Percentiles rank a stretch among this genome's conserved stretches.
phyloP scores from a whole-genome alignment of 2,797 vertebrate genomes.

The Syncerus caffer region DNA sequence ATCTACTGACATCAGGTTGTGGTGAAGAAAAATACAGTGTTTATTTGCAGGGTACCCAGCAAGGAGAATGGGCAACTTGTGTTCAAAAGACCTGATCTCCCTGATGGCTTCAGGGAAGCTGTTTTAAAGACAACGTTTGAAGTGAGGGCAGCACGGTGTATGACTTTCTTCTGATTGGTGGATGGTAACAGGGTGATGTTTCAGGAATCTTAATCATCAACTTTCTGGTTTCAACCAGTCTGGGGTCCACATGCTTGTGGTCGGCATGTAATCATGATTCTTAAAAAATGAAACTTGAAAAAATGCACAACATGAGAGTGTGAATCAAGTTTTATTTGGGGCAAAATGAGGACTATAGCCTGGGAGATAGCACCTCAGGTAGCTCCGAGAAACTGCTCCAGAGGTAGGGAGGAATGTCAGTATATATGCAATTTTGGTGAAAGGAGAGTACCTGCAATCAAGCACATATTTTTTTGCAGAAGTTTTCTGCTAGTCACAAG shows the following conservation, averaged over 20 bases:
- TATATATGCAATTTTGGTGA: background rate
- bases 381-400: background rate
- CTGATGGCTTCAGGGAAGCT: background rate
- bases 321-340: background rate
- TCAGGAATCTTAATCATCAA: background rate
- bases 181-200: background rate
- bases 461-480: background rate
- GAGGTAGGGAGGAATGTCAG: background rate
- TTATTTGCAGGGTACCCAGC: background rate
- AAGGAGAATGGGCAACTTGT: background rate
- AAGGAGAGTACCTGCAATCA: background rate
- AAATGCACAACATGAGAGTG: background rate
- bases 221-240: background rate
- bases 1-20: too few species aligned
- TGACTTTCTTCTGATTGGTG: background rate
- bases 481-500: background rate
- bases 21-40: background rate
- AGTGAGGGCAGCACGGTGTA: background rate
- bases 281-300: background rate
- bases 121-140: background rate
- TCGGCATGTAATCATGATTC: background rate
- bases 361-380: background rate
- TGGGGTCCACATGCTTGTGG: background rate
- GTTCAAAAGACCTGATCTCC: background rate
- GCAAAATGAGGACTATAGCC: background rate